Percentiles rank a stretch among this genome's conserved stretches.
Conservation (phyloP, 2,113 vertebrate species). For the Dipodomys stephensi region DNA sequence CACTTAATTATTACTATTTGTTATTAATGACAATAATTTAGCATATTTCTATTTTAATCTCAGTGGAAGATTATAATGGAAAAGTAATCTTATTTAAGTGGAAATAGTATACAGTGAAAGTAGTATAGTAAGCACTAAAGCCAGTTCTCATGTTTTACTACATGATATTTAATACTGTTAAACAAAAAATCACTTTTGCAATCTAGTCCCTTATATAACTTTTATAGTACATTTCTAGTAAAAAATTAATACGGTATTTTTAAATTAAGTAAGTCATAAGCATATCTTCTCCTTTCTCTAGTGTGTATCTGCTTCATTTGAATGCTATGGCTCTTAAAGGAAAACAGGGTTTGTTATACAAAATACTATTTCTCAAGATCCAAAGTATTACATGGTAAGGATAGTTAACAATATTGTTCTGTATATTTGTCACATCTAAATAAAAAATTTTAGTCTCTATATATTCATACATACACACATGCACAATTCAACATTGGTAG, state of each 20-base stretch:
- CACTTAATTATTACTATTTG: background rate
- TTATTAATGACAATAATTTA: background rate
- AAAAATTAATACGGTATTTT: background rate
- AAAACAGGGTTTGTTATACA: background rate
- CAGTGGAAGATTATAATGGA: background rate
- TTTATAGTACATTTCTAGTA: background rate
- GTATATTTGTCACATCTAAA: background rate
- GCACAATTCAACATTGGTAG: background rate
- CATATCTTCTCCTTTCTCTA: conserved; percentile 24
- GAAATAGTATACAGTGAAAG: background rate
- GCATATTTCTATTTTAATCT: background rate
- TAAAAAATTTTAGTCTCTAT: background rate
- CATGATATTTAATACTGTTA: background rate
- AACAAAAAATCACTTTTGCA: background rate
- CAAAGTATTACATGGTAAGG: background rate
- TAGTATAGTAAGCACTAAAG: background rate
- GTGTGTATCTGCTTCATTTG: conserved; percentile 53
- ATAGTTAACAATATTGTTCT: background rate
- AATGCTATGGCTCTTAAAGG: conserved; percentile 26
- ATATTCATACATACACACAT: too few species aligned
- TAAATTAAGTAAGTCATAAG: conserved; percentile 50
- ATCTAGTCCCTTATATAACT: background rate
- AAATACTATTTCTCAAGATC: background rate
- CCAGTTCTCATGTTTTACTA: background rate
- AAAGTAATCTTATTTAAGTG: background rate